phyloP scores from a whole-genome alignment of 1,140 invertebrate genomes.

The Eufriesea mexicana region DNA sequence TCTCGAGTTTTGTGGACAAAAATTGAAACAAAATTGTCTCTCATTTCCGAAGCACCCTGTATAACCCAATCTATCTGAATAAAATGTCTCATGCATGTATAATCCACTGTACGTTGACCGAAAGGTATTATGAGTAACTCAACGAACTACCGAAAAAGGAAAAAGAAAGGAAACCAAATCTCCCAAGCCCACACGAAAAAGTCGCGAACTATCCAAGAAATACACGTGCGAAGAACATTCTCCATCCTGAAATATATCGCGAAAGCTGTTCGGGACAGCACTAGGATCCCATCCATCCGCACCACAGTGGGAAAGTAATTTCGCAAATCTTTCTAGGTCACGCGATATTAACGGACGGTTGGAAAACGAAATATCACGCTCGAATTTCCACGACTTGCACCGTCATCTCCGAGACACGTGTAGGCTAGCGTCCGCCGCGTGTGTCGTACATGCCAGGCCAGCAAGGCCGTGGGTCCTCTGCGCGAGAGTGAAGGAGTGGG shows the following conservation, averaged over 20 bases:
- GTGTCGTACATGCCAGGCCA: neutral
- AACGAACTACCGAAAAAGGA: too few relatives aligned
- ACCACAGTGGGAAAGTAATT: constrained; percentile 14
- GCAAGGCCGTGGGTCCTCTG: neutral
- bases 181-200: too few relatives aligned
- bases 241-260: neutral
- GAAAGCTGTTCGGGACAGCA: neutral
- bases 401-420: constrained; percentile 56
- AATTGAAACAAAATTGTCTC: too few relatives aligned
- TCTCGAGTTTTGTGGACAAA: too few relatives aligned
- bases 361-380: constrained; percentile 48
- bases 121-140: too few relatives aligned
- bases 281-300: constrained; percentile 11
- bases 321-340: constrained; percentile 57
- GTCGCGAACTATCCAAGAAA: neutral
- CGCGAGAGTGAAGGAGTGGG: neutral
- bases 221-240: neutral
- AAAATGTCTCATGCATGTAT: constrained; percentile 39
- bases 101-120: too few relatives aligned
- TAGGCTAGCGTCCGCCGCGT: neutral
- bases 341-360: constrained; percentile 29
- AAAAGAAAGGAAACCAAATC: too few relatives aligned
- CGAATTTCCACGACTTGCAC: constrained; percentile 51
- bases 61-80: neutral
- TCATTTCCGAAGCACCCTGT: too few relatives aligned